Evolutionary conservation across 2,113 vertebrate genomes (phyloP).

Genomic region (Pteruthius melanotis): DNA sequence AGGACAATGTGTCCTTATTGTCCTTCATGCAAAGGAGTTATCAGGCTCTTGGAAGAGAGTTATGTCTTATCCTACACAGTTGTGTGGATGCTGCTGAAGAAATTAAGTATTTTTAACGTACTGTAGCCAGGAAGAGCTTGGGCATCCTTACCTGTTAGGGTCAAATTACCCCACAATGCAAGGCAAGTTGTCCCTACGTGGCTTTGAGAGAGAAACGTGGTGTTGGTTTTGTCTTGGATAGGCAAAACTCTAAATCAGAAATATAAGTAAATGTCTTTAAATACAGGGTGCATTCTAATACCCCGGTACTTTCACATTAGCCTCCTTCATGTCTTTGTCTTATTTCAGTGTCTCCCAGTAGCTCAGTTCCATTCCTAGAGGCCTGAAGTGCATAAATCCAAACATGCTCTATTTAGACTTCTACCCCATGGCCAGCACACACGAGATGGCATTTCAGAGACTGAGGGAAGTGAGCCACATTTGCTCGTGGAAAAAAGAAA

Average conservation of each 20-base stretch:
- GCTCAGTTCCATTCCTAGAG: background rate
- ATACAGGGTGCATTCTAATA: background rate
- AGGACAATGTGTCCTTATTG: background rate
- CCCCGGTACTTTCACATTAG: background rate
- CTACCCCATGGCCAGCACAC: background rate
- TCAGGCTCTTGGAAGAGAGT: background rate
- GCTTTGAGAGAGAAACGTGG: rapidly evolving
- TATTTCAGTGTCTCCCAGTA: background rate
- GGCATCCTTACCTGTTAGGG: background rate
- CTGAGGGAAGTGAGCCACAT: slow-evolving; percentile 16
- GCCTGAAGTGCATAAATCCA: slow-evolving; percentile 16
- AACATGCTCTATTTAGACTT: background rate
- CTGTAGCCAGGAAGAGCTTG: background rate
- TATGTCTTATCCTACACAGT: background rate
- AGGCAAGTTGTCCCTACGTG: background rate
- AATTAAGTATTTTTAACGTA: background rate
- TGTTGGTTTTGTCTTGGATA: background rate
- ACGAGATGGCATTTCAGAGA: background rate
- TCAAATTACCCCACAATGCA: background rate
- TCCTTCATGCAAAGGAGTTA: background rate
- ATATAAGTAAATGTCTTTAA: background rate
- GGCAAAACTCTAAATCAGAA: background rate
- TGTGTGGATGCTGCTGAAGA: background rate
- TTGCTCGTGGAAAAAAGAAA: background rate
- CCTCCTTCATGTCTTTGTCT: background rate